Evolutionary conservation across 2,888 invertebrate genomes (phyloP), one percentile per base, ranked within the genome.

Genomic region (Cerceris rybyensis): DNA sequence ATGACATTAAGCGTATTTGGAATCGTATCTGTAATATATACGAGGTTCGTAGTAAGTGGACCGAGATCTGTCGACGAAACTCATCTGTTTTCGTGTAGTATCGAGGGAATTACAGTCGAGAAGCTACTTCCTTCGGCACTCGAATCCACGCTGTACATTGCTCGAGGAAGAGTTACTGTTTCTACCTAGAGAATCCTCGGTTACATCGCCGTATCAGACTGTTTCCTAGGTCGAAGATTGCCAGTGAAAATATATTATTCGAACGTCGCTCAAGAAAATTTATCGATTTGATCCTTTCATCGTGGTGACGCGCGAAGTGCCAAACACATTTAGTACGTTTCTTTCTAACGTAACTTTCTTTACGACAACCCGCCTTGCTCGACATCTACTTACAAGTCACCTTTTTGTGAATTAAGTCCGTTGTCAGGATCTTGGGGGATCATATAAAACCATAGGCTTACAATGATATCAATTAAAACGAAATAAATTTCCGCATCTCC

Each of bases 61-160:
- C 17, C 17, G 42, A 50, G 50, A 69, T 73, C 43, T 55, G 13
- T 72, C 17, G 60, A 50, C 69, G 58, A 58, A 41, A 52, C 58
- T 78, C 75, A 72, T 78, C 78, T 74, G 72, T 83, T 81, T 75
- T 70, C 55, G 42, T 28, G 70, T 28, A 46, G 64, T 50, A 55
- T 17, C 76, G 52, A 61, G 78, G 70, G 83, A 81, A 76, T 84
- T 78, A 72, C 71, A 54, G 54, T 63, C 13, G 50, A 59, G 49
- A 64, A 52, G 28, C 57, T 63, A n/a, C 57, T 68, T 50, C 43
- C 67, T 61, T 54, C 50, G 16, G 55, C 54, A 50, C 59, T 72
- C 71, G 63, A 71, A 50, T 39, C 60, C 57, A 43, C 41, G 50
- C 52, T 58, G 74, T 72, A 52, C 59, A 46, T 70, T 77, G 65